Base-by-base conservation (phyloP, 2,113 vertebrate species). In the Hirundichthys speculiger region DNA sequence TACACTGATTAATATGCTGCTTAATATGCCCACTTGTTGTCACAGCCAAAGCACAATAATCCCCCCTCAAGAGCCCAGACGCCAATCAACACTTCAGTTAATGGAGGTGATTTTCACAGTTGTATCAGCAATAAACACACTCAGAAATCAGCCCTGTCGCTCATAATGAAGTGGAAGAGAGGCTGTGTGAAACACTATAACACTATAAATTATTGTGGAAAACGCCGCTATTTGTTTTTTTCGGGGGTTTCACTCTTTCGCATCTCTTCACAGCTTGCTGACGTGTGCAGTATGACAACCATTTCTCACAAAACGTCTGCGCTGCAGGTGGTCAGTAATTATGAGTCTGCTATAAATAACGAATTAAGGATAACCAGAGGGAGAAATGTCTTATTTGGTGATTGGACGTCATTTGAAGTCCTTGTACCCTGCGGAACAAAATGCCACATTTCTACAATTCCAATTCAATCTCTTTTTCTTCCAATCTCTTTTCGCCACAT, bases 31-130 rank as follows among this genome's bases (percentile, higher is more conserved):
- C 18, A 8, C 65, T 73, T 74, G 43, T 50, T 62, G 69, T 75
- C 64, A 63, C 7, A 43, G 27, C 8, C 1, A 3, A 39, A 55
- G 52, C 49, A 41, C 52, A 50, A 22, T 53, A 66, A 61, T 34
- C 68, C 41, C n/a, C 56, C 12, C 48, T 54, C 25, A 22, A 73
- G 50, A 47, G 34, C 20, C 20, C 38, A 57, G 61, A 69, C 64
- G 76, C 40, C 79, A 75, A 21, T 80, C 67, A 75, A 54, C 60
- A 47, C 70, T 59, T 68, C 42, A 64, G 38, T 24, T 66, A 71
- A 64, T 56, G 54, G 62, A 73, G 65, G 39, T 13, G 54, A 73
- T 75, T 73, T n/a, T 69, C 30, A 53, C 69, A 55, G 50, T 54
- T 65, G 55, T 48, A 50, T 79, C 72, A 48, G 34, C 51, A 79